Conservation (phyloP, 2,888 invertebrate species). For the Lasioglossum oenotherae region DNA sequence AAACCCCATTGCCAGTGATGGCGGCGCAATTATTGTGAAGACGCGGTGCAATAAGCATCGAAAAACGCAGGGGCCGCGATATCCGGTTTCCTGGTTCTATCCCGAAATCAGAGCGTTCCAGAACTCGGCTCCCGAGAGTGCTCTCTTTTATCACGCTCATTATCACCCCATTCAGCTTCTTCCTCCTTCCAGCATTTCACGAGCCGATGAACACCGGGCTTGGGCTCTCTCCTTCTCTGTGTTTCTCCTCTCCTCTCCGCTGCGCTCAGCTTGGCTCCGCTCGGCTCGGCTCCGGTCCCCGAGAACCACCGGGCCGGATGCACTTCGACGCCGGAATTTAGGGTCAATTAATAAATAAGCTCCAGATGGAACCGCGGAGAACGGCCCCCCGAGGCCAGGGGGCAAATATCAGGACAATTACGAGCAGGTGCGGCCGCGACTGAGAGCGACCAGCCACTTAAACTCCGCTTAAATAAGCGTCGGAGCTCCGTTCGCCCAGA, state of each 20-base stretch:
- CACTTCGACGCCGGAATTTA: constrained; percentile 63
- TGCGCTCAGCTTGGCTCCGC: not conserved
- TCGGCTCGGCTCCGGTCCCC: not conserved
- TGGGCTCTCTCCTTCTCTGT: not conserved
- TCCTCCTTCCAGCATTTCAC: constrained; percentile 13
- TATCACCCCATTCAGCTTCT: constrained; percentile 48
- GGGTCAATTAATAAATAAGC: constrained; percentile 75
- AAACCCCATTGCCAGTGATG: too few relatives aligned
- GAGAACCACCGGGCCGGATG: constrained; percentile 51
- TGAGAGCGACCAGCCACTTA: constrained; percentile 70
- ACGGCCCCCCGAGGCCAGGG: constrained; percentile 19
- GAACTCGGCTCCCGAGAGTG: constrained; percentile 14
- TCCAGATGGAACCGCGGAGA: constrained; percentile 39
- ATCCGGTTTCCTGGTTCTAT: constrained; percentile 16
- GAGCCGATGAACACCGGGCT: constrained; percentile 29
- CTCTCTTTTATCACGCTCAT: constrained; percentile 51
- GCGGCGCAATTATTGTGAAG: not conserved
- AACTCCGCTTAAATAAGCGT: constrained; percentile 77
- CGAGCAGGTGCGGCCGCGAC: constrained; percentile 74
- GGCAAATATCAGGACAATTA: constrained; percentile 78
- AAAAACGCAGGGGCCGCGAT: not conserved
- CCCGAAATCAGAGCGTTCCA: constrained; percentile 40
- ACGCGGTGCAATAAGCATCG: not conserved
- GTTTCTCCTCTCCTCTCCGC: not conserved
- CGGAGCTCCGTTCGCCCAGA: constrained; percentile 14